These are phyloP conservation scores for Drosophila kohkoa DNA, from an alignment of 1,140 invertebrate genomes.

Conservation along the genomic window DNA sequence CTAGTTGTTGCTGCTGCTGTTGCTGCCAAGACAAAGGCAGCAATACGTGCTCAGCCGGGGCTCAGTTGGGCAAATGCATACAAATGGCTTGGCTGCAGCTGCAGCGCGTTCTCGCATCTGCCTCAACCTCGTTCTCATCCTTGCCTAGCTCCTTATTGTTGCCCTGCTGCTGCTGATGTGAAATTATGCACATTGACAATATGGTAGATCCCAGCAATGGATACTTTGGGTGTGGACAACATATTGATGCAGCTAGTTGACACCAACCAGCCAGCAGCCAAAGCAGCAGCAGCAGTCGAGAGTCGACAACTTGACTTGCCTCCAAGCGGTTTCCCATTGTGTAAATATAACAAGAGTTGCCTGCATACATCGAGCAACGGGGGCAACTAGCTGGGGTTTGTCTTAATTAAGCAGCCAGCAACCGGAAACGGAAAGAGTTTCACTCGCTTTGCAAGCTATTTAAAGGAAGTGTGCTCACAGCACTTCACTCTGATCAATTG, in stretches of 20 bases:
- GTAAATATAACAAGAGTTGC: conserved; percentile 32
- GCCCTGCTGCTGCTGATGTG: conserved; percentile 42
- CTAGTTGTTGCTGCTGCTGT: not conserved
- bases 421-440: conserved; percentile 14
- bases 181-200: conserved; percentile 76
- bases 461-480: not conserved
- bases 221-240: conserved; percentile 63
- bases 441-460: conserved; percentile 1
- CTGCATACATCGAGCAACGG: not conserved
- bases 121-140: not conserved
- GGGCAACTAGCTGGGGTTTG: conserved; percentile 7
- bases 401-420: conserved; percentile 28
- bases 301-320: conserved; percentile 13
- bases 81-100: conserved; percentile 61
- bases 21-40: conserved; percentile 66
- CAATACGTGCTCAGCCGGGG: conserved; percentile 58
- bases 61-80: conserved; percentile 75
- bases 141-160: not conserved
- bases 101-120: conserved; percentile 3
- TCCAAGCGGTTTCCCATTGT: conserved; percentile 11
- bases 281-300: conserved; percentile 5
- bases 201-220: conserved; percentile 58
- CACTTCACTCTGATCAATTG: not conserved
- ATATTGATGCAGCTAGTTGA: conserved; percentile 69
- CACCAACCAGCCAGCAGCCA: conserved; percentile 30